Base-by-base conservation (phyloP, 2,888 invertebrate species). In the Charanyca ferruginea region DNA sequence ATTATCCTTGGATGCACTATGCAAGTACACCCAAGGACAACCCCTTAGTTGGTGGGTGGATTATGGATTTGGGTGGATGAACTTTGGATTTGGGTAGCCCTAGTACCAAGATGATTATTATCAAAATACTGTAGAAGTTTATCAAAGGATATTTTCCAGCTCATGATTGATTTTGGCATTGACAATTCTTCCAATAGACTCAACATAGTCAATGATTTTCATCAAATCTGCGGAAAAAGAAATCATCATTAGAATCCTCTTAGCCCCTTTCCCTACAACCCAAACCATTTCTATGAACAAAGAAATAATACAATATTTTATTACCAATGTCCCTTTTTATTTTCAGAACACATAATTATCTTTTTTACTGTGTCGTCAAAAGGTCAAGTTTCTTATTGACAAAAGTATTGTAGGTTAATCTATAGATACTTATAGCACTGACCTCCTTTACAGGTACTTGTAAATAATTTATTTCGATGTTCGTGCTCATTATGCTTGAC, bases 261-360 rank as follows among this genome's bases (percentile, higher is more conserved):
- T 41, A 42, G 2, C 8, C 11, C 5, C 11, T 9, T n/a, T 25
- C 32, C 22, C 2, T 44, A 18, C 8, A 20, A 1, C 2, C 11
- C 0, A 22, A 47, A 28, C 0, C 0, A 4, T 16, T 32, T n/a
- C 6, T 3, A n/a, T 3, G 32, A 5, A 22, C 1, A n/a, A 25
- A 44, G 7, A 23, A 52, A 35, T 23, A 32, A 20, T 20, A 16
- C 58, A 66, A 44, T 44, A n/a, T 32, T 49, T 23, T 13, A 47
- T 11, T 18, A n/a, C 2, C 11, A 16, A 18, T 22, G 32, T 13
- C 7, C 13, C 2, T 23, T 44, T 44, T 44, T 16, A 28, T 66
- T 35, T 44, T 52, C 0, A 11, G 2, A 38, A 20, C 7, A 45
- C 2, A 22, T 45, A 67, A 67, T 38, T 54, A 22, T 67, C n/a